Conservation (phyloP, 23 tunicate genomes). For the Botrylloides violaceus region DNA sequence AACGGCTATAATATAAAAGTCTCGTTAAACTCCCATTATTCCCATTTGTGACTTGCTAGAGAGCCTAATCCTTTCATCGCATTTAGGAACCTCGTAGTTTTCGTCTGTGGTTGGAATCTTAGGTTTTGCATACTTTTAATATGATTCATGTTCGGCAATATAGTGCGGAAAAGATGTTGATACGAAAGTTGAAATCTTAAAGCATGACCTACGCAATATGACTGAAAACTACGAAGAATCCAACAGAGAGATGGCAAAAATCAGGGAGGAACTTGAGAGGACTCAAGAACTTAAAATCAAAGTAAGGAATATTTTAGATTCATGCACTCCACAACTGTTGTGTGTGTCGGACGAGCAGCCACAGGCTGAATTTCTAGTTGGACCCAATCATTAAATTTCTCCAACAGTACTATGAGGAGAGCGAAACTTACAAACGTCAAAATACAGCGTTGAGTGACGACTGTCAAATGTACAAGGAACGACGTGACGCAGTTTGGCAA, state of each 20-base stretch:
- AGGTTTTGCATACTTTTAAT: too few relatives aligned
- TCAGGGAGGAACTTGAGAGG: slow-evolving; percentile 46
- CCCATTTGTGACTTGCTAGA: too few relatives aligned
- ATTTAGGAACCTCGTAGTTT: too few relatives aligned
- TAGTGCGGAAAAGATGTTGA: slow-evolving; percentile 30
- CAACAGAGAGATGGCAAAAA: slow-evolving; percentile 39
- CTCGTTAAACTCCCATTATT: too few relatives aligned
- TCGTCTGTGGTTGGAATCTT: too few relatives aligned
- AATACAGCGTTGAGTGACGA: slow-evolving; percentile 55
- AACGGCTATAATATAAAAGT: too few relatives aligned
- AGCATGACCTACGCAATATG: slow-evolving; percentile 64
- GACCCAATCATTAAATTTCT: too few relatives aligned
- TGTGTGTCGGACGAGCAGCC: too few relatives aligned
- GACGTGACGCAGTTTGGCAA: slow-evolving; percentile 87
- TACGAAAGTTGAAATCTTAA: slow-evolving; percentile 45
- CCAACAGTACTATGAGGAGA: slow-evolving; percentile 62
- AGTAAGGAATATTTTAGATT: slow-evolving; percentile 17
- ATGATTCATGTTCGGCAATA: too few relatives aligned
- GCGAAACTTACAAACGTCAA: slow-evolving; percentile 39
- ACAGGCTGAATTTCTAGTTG: too few relatives aligned
- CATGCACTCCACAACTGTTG: too few relatives aligned
- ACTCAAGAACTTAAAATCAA: slow-evolving; percentile 39
- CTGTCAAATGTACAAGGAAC: slow-evolving; percentile 53
- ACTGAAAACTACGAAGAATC: slow-evolving; percentile 60
- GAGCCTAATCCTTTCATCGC: too few relatives aligned